Base-by-base conservation (phyloP, 1,140 invertebrate species). In the Temnothorax longispinosus region DNA sequence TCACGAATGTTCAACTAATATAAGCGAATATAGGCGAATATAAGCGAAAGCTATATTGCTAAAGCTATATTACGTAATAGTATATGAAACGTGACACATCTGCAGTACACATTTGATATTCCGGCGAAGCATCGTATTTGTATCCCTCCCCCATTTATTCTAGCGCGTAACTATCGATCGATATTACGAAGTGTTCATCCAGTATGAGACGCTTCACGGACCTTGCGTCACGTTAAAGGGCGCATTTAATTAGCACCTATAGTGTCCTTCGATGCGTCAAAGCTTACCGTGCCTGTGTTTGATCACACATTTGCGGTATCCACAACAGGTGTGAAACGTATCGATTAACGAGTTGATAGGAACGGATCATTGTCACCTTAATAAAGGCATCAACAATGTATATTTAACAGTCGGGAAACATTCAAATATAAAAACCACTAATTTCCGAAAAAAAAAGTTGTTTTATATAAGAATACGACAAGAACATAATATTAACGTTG, bases 191-290 rank as follows among this genome's bases (percentile, higher is more conserved):
- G 89, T 87, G 87, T 44, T 82, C 74, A 78, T 78, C 76, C 76
- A 86, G 75, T 74, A 38, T 65, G 84, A 78, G 89, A 86, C 75
- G 76, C 21, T 67, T 58, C 65, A 62, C 69, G 47, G 86, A 60
- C 85, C 82, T 92, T 88, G 86, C 74, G 27, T 67, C 85, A 67
- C 86, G 84, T 93, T 91, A 92, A 93, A 92, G 92, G 87, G 72
- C 90, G 85, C 87, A 90, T 91, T 93, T 93, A 92, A 93, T 93
- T 93, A 92, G 88, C 91, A 88, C 87, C 88, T 90, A 91, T 84
- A 84, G 85, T 52, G 82, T 80, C 90, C 84, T 88, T 86, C 85
- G 78, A 67, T 85, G 85, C 74, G 58, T 76, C 87, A 85, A 54
- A 88, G 87, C 76, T 50, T 88, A 65, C 60, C 78, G 41, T n/a